Evolutionary conservation across 2,888 invertebrate species (phyloP).

Genomic region (Physocephala rufipes): DNA sequence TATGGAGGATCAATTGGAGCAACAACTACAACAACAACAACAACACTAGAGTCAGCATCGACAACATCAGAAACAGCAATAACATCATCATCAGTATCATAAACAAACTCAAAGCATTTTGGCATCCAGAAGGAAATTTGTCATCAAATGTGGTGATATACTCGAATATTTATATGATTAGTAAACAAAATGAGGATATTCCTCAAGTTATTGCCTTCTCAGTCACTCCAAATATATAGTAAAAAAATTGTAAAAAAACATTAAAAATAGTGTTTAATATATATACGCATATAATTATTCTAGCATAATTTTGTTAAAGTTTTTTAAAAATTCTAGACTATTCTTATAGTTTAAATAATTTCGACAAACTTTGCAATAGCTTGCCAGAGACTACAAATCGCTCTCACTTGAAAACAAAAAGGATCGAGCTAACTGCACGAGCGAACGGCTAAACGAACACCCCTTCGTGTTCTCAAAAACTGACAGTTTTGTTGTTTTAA

Average conservation of each 20-base stretch:
- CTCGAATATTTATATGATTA: slow-evolving; percentile 5
- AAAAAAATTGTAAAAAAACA: slow-evolving; percentile 8
- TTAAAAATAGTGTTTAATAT: not conserved
- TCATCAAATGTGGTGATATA: slow-evolving; percentile 18
- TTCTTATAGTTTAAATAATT: too few relatives aligned
- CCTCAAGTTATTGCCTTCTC: slow-evolving; percentile 39
- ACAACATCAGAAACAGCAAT: slow-evolving; percentile 30
- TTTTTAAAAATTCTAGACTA: too few relatives aligned
- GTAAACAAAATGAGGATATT: slow-evolving; percentile 35
- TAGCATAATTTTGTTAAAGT: too few relatives aligned
- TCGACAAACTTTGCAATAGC: too few relatives aligned
- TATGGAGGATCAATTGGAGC: slow-evolving; percentile 52
- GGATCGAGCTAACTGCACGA: too few relatives aligned
- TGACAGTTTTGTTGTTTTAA: too few relatives aligned
- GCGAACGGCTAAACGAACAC: too few relatives aligned
- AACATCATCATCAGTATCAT: slow-evolving; percentile 13
- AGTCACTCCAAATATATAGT: slow-evolving; percentile 23
- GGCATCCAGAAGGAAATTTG: too few relatives aligned
- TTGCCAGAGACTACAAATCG: too few relatives aligned
- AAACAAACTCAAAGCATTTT: not conserved
- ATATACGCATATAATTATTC: too few relatives aligned
- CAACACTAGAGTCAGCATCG: slow-evolving; percentile 26
- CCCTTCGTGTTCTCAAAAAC: too few relatives aligned
- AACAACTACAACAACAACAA: slow-evolving; percentile 26
- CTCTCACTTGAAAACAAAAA: too few relatives aligned